phyloP scores from a whole-genome alignment of 2,113 vertebrate genomes.

The Pygathrix nemaeus region DNA sequence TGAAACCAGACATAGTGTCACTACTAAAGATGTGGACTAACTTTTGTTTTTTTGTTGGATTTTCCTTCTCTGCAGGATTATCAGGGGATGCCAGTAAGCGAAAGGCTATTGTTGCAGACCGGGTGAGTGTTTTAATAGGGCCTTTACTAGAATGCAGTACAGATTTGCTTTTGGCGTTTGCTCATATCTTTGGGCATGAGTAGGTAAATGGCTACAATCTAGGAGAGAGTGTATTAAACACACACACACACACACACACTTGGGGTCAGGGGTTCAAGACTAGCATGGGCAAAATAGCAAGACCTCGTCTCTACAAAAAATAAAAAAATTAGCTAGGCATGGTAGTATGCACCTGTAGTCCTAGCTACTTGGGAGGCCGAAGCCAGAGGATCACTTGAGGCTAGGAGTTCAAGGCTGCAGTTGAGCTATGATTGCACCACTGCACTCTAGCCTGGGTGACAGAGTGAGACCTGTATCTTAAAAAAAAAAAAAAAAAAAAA shows the following conservation, averaged over 20 bases:
- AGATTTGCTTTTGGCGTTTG: neutral
- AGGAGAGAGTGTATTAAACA: neutral
- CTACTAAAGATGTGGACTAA: neutral
- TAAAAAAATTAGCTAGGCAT: too few relatives aligned
- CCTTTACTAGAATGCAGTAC: neutral
- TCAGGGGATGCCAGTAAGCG: conserved; percentile 92
- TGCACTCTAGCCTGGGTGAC: too few relatives aligned
- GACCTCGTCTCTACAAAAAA: too few relatives aligned
- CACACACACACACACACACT: too few relatives aligned
- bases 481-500: neutral
- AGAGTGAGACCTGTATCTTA: too few relatives aligned
- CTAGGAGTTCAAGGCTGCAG: too few relatives aligned
- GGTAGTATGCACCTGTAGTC: too few relatives aligned
- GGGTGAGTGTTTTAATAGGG: conserved; percentile 84
- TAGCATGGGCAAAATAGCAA: too few relatives aligned
- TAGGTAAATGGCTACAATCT: neutral
- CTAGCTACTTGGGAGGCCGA: too few relatives aligned
- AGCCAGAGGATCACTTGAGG: too few relatives aligned
- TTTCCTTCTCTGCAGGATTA: conserved; percentile 86
- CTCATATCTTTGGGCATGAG: neutral
- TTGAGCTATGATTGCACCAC: too few relatives aligned
- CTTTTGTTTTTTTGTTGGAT: conserved; percentile 24
- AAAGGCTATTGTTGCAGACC: conserved; percentile 92
- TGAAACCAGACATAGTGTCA: neutral
- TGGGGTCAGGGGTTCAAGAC: too few relatives aligned